Conservation (phyloP, 2,113 vertebrate species). For the Megalops atlanticus region DNA sequence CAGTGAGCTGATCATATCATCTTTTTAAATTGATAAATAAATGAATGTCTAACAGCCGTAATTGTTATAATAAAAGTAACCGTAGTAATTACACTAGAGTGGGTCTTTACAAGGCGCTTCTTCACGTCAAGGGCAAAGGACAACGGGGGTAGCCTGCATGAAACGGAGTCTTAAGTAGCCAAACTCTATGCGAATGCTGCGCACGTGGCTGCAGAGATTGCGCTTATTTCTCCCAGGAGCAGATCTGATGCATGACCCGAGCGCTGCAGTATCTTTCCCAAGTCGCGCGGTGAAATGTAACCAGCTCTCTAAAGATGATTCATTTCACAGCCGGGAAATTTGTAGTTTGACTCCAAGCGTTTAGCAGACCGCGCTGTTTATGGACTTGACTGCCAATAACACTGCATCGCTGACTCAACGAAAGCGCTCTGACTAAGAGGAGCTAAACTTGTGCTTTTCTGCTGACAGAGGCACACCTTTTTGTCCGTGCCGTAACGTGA, state of each 20-base stretch:
- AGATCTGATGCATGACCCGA: slow-evolving; percentile 16
- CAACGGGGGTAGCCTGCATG: background rate
- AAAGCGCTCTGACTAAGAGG: slow-evolving; percentile 5
- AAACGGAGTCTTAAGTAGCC: background rate
- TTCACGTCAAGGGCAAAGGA: background rate
- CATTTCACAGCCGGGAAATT: slow-evolving; percentile 22
- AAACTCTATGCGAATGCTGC: background rate
- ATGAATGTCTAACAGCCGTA: no score
- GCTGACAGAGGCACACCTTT: slow-evolving; percentile 21
- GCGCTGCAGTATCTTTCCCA: slow-evolving; percentile 10
- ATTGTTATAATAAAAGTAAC: no score
- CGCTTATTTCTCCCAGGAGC: background rate
- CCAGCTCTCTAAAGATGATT: slow-evolving; percentile 23
- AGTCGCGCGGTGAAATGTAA: background rate
- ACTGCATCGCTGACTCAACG: slow-evolving; percentile 31
- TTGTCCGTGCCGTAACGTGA: background rate
- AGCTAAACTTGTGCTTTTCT: slow-evolving; percentile 26
- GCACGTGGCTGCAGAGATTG: background rate
- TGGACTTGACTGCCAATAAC: slow-evolving; percentile 27
- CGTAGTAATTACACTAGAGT: no score
- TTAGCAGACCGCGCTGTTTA: slow-evolving; percentile 3
- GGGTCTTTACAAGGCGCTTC: background rate
- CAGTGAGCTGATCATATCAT: no score
- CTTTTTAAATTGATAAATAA: no score
- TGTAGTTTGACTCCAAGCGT: slow-evolving; percentile 6